Evolutionary conservation across 1,140 invertebrate species (phyloP), one percentile per base, ranked within the genome.

Genomic region (Trinorchestia longiramus): DNA sequence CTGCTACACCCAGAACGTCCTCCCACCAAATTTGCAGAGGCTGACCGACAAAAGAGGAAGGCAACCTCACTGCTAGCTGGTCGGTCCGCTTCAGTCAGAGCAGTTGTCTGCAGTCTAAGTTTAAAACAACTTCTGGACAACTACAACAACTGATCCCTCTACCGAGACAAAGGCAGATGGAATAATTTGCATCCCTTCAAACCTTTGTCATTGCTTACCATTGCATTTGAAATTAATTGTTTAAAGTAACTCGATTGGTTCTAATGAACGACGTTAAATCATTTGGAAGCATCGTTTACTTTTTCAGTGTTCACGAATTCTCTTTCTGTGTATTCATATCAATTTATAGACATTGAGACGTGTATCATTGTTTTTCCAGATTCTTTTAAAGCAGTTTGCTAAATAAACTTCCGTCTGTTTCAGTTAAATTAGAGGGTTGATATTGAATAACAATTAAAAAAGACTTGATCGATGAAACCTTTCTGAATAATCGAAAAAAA

Each of bases 131-230:
- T 90, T 90, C 88, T 42, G 88, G 43, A 90, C 88, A 90, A 90
- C n/a, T 43, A 90, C 43, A 41, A 90, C 88, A 90, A 90, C n/a
- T 43, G n/a, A 41, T 41, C 41, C 43, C 88, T 90, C 41, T 36
- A 42, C 87, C 87, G 36, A 40, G 87, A 40, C 88, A 90, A 90
- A 90, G 88, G 88, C 88, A 42, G 43, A 43, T 90, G n/a, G 88
- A 90, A 90, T 90, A 90, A 90, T 90, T 43, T 90, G 88, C 88
- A 42, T 90, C 88, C 62, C 62, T 77, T 77, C 62, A 77, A 77
- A 77, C 62, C 62, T 77, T 77, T 77, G 62, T 77, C 62, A 77
- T 77, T 77, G 62, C 62, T 77, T 77, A 77, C 62, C 62, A 23
- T 77, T 77, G 62, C 62, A 77, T 15, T 77, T 28, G 28, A 77